These are phyloP conservation scores for Sarcophaga variegata DNA, from an alignment of 2,888 invertebrate species.

Conservation along the genomic window DNA sequence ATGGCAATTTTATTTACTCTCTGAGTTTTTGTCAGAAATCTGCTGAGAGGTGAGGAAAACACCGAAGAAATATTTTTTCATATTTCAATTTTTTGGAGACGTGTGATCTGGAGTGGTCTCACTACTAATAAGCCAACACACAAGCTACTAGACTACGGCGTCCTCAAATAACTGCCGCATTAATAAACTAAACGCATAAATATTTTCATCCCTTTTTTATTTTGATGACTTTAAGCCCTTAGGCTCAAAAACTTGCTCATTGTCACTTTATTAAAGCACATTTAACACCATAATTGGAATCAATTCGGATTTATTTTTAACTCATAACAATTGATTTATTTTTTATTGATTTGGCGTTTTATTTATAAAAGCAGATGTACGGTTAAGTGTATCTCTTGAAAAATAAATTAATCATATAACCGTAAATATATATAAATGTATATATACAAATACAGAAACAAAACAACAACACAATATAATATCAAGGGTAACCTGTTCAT, in stretches of 20 bases:
- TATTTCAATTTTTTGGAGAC: too few species aligned
- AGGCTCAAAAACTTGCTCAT: background rate
- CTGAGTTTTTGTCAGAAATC: too few species aligned
- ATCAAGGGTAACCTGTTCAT: constrained; percentile 28
- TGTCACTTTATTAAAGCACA: background rate
- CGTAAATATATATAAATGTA: background rate
- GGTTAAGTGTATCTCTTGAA: background rate
- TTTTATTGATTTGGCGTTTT: constrained; percentile 25
- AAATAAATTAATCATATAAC: background rate
- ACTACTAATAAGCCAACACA: too few species aligned
- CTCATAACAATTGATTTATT: background rate
- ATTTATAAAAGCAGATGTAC: background rate
- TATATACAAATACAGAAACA: background rate
- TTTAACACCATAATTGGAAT: background rate
- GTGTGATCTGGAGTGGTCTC: too few species aligned
- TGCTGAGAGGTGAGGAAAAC: too few species aligned
- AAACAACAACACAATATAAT: constrained; percentile 3
- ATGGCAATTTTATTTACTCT: too few species aligned
- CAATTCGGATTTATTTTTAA: constrained; percentile 23
- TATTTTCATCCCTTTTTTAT: too few species aligned
- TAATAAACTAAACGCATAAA: too few species aligned
- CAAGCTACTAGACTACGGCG: too few species aligned
- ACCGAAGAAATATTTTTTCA: too few species aligned
- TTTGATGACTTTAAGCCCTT: background rate
- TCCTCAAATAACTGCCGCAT: too few species aligned